A percentile compares a stretch with the other conserved stretches of the same genome.
Evolutionary conservation across 2,888 invertebrate genomes (phyloP).

Genomic region (Diarsia brunnea): DNA sequence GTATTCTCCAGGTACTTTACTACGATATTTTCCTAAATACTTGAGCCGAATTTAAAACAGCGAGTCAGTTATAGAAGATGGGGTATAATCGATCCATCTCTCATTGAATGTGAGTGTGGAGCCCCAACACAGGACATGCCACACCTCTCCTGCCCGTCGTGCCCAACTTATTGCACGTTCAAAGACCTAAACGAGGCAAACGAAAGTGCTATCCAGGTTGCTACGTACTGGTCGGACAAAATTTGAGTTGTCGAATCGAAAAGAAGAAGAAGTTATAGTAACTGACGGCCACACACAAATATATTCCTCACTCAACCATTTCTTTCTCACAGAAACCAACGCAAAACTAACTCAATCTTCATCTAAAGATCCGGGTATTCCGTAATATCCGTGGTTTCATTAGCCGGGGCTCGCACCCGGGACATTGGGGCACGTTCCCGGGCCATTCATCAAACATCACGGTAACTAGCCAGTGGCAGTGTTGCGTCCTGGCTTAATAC

Average conservation of each 20-base stretch:
- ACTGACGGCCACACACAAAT: background rate
- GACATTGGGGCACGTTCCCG: slow-evolving; percentile 40
- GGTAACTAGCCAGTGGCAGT: slow-evolving; percentile 41
- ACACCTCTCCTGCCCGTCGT: too few relatives aligned
- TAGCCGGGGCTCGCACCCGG: slow-evolving; percentile 33
- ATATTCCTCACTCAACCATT: background rate
- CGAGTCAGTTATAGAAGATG: too few relatives aligned
- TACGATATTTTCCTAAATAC: background rate
- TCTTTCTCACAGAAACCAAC: slow-evolving; percentile 21
- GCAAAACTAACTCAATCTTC: slow-evolving; percentile 54
- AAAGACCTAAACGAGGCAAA: too few relatives aligned
- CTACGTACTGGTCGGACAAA: too few relatives aligned
- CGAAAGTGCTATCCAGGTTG: too few relatives aligned
- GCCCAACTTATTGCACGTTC: too few relatives aligned
- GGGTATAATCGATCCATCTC: too few relatives aligned
- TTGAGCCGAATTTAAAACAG: background rate
- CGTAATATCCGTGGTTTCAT: slow-evolving; percentile 56
- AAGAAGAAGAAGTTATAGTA: too few relatives aligned
- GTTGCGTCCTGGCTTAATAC: slow-evolving; percentile 28
- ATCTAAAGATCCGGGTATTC: slow-evolving; percentile 26
- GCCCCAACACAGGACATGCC: too few relatives aligned
- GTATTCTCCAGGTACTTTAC: too few relatives aligned
- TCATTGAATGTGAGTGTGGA: too few relatives aligned
- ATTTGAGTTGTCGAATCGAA: too few relatives aligned
- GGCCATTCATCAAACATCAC: slow-evolving; percentile 58